A percentile compares a stretch with the other conserved stretches of the same genome.
phyloP scores from a whole-genome alignment of 1,140 invertebrate genomes.

The Ooceraea biroi region DNA sequence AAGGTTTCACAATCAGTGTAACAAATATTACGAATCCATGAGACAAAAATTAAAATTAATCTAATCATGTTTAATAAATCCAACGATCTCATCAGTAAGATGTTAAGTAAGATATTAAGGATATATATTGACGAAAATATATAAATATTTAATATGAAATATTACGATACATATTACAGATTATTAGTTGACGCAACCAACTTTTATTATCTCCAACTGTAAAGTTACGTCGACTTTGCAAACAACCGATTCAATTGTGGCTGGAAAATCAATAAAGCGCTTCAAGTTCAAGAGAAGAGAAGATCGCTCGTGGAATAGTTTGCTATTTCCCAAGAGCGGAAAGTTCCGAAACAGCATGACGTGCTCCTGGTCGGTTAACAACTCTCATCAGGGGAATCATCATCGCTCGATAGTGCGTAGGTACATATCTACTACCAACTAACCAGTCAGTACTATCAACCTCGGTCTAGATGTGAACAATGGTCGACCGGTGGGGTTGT shows the following conservation, averaged over 20 bases:
- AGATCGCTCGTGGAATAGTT: conserved; percentile 30
- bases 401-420: conserved; percentile 35
- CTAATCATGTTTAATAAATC: too few species aligned
- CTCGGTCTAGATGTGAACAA: conserved; percentile 43
- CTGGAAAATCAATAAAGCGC: background rate
- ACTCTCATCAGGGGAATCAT: conserved; percentile 23
- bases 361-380: conserved; percentile 17
- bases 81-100: too few species aligned
- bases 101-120: too few species aligned
- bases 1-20: too few species aligned
- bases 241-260: conserved; percentile 1
- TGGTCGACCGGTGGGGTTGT: conserved; percentile 28
- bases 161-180: too few species aligned
- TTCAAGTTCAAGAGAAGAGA: background rate
- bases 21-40: too few species aligned
- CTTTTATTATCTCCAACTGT: too few species aligned
- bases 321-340: conserved; percentile 46
- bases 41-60: too few species aligned
- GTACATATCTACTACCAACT: conserved; percentile 10
- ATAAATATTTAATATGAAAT: too few species aligned
- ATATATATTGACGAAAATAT: too few species aligned
- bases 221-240: too few species aligned
- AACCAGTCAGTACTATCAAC: conserved; percentile 31
- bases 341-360: conserved; percentile 48
- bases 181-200: too few species aligned